phyloP scores from a whole-genome alignment of 2,797 vertebrate species.

The Micropoecilia bifurca region DNA sequence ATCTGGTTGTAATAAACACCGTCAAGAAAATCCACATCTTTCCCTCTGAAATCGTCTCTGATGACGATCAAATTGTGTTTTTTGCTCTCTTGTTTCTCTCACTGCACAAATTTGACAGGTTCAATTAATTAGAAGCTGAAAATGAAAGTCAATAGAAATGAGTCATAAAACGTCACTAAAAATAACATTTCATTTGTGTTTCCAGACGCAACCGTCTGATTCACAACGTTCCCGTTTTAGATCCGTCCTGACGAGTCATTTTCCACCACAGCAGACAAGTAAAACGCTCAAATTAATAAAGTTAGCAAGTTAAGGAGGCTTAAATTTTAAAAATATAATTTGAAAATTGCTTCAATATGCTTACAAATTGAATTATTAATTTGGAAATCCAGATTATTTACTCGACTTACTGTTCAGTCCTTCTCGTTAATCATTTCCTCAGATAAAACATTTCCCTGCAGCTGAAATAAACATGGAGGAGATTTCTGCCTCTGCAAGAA shows the following conservation, averaged over 20 bases:
- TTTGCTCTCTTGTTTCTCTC: neutral
- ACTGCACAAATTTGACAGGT: neutral
- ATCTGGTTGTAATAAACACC: no score
- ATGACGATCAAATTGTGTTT: neutral
- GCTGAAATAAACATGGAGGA: constrained; percentile 26
- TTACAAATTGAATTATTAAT: no score
- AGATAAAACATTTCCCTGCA: constrained; percentile 23
- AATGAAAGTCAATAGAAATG: neutral
- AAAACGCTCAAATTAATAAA: neutral
- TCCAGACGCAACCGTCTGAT: constrained; percentile 5
- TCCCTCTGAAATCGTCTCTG: neutral
- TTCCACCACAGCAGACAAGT: neutral
- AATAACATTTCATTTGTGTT: neutral
- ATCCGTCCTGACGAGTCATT: constrained; percentile 1
- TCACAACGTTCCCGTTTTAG: neutral
- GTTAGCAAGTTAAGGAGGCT: neutral
- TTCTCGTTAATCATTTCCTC: neutral
- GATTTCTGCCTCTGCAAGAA: constrained; percentile 14
- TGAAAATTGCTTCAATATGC: neutral
- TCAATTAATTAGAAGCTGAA: neutral
- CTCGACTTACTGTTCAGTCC: neutral
- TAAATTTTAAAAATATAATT: neutral
- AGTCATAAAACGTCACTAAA: neutral
- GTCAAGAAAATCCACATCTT: neutral
- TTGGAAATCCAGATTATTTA: neutral